Percentiles rank a stretch among this genome's conserved stretches.
These are phyloP conservation scores for Heliconius aoede DNA, from an alignment of 2,888 invertebrate species.

Conservation along the genomic window DNA sequence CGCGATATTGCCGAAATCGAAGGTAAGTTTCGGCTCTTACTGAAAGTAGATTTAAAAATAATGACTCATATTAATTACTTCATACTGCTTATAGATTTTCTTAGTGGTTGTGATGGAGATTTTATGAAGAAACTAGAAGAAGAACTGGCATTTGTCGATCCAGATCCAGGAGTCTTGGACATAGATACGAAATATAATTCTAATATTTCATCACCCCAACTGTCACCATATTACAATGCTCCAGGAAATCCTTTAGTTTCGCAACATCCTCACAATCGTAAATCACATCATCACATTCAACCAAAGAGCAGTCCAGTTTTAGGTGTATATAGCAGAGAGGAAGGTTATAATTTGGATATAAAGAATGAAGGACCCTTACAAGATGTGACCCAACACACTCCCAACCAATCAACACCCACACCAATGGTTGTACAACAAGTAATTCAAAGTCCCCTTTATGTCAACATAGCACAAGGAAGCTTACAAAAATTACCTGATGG, in stretches of 20 bases:
- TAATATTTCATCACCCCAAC: constrained; percentile 62
- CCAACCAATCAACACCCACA: constrained; percentile 57
- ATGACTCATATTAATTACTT: constrained; percentile 29
- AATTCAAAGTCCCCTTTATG: constrained; percentile 73
- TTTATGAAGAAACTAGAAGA: constrained; percentile 83
- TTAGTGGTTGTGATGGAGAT: constrained; percentile 87
- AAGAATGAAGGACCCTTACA: constrained; percentile 61
- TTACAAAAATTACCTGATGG: constrained; percentile 68
- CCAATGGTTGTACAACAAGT: constrained; percentile 77
- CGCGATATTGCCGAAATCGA: constrained; percentile 88
- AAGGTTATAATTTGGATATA: constrained; percentile 63
- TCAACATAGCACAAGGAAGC: constrained; percentile 69
- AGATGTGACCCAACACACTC: constrained; percentile 67
- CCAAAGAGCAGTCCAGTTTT: constrained; percentile 65
- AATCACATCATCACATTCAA: constrained; percentile 55
- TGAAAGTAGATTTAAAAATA: neutral
- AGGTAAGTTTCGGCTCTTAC: constrained; percentile 73
- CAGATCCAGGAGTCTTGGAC: constrained; percentile 63
- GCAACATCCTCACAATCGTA: constrained; percentile 65
- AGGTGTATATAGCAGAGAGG: constrained; percentile 64
- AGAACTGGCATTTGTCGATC: constrained; percentile 69
- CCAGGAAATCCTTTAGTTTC: constrained; percentile 73
- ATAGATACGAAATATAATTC: constrained; percentile 64
- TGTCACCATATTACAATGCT: constrained; percentile 64
- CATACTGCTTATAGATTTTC: constrained; percentile 79